Evolutionary conservation across 2,888 invertebrate genomes (phyloP).

Genomic region (Tethea ocularis): DNA sequence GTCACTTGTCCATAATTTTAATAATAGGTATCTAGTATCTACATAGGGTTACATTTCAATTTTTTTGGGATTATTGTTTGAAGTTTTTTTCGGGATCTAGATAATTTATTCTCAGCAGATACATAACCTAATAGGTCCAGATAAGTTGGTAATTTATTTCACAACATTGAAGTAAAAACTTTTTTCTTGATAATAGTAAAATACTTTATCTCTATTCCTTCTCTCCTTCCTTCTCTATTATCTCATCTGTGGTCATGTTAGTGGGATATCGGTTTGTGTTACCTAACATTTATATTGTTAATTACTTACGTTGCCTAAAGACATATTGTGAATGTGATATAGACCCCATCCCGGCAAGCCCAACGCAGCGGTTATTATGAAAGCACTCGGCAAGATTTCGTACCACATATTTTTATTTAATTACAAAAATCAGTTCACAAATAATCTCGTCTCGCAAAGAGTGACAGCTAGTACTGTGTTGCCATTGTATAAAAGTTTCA

Average conservation of each 20-base stretch:
- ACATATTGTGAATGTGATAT: constrained; percentile 85
- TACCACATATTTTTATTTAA: constrained; percentile 85
- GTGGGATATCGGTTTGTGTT: constrained; percentile 39
- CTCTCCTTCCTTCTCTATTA: constrained; percentile 11
- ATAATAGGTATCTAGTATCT: no score
- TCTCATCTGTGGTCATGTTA: constrained; percentile 13
- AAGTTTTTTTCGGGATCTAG: no score
- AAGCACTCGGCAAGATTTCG: constrained; percentile 87
- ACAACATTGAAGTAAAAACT: no score
- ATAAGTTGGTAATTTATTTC: no score
- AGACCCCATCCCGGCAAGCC: constrained; percentile 85
- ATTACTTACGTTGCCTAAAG: constrained; percentile 86
- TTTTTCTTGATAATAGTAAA: no score
- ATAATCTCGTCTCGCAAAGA: constrained; percentile 10
- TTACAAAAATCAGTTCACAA: not conserved
- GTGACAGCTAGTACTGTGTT: constrained; percentile 46
- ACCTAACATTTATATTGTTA: constrained; percentile 65
- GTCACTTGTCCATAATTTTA: no score
- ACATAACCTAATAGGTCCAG: no score
- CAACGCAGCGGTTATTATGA: constrained; percentile 83
- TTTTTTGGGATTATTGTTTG: no score
- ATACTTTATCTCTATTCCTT: not conserved
- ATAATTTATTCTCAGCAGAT: no score
- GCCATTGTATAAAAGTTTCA: constrained; percentile 33
- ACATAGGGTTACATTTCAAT: no score